Evolutionary conservation across 2,888 invertebrate genomes (phyloP).

Genomic region (Melinaea menophilus): DNA sequence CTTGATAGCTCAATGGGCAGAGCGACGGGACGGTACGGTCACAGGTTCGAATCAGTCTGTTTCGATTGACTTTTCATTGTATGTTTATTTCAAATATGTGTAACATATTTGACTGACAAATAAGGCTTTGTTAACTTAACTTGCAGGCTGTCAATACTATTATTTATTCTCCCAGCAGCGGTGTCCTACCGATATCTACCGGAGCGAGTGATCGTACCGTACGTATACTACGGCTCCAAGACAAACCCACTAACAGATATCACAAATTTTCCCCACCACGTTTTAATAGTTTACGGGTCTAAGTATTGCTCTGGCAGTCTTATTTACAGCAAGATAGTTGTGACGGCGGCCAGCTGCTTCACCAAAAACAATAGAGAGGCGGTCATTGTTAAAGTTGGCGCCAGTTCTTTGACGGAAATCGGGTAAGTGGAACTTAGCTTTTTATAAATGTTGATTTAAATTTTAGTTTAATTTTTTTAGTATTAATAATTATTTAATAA

Average conservation of each 20-base stretch:
- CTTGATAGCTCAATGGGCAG: too few relatives aligned
- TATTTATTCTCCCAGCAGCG: slow-evolving; percentile 13
- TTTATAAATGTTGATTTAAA: background rate
- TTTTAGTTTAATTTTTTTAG: background rate
- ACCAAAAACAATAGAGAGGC: slow-evolving; percentile 29
- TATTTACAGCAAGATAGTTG: slow-evolving; percentile 49
- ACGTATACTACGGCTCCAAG: slow-evolving; percentile 13
- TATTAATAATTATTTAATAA: too few relatives aligned
- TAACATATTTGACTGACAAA: too few relatives aligned
- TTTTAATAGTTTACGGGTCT: slow-evolving; percentile 49
- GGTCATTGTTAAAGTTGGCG: slow-evolving; percentile 53
- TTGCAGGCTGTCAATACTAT: slow-evolving; percentile 4
- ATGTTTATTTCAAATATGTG: too few relatives aligned
- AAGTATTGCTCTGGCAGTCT: slow-evolving; percentile 61
- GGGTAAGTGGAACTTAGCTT: slow-evolving; percentile 26
- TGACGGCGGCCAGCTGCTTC: slow-evolving; percentile 61
- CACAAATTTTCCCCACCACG: slow-evolving; percentile 49
- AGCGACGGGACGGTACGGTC: too few relatives aligned
- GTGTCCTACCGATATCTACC: slow-evolving; percentile 29
- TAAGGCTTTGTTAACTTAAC: too few relatives aligned
- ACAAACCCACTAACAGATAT: slow-evolving; percentile 26
- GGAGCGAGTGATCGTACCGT: slow-evolving; percentile 13
- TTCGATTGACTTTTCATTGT: too few relatives aligned
- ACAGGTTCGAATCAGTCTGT: too few relatives aligned
- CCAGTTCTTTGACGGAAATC: slow-evolving; percentile 39